Conservation (phyloP, 2,797 vertebrate species). For the Nothura maculosa region DNA sequence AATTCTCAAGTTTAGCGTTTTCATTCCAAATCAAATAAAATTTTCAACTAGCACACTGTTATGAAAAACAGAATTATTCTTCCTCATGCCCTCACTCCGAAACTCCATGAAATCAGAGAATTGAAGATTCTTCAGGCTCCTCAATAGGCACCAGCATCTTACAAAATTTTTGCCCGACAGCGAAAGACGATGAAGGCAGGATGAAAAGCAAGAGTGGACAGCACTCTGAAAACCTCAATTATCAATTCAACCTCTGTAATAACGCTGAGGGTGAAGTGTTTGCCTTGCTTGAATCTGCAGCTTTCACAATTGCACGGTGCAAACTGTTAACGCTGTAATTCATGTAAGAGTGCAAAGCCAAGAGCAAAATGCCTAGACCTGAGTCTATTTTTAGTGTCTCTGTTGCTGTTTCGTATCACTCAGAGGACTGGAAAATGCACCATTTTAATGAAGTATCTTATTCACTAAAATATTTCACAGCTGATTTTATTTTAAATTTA, state of each 20-base stretch:
- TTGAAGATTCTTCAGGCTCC: neutral
- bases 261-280: neutral
- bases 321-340: neutral
- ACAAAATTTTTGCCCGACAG: neutral
- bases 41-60: neutral
- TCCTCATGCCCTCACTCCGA: neutral
- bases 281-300: accelerated
- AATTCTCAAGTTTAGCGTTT: neutral
- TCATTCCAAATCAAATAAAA: neutral
- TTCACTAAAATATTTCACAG: neutral
- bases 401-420: neutral
- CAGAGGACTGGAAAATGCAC: neutral
- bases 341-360: neutral
- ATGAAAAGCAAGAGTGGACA: neutral
- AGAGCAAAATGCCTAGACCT: neutral
- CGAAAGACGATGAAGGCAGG: neutral
- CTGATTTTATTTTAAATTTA: constrained; percentile 21
- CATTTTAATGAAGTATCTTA: neutral
- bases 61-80: neutral
- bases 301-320: accelerated
- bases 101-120: neutral
- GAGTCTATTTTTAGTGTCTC: neutral
- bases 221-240: neutral
- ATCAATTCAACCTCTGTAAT: neutral
- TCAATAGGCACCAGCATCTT: neutral